These are phyloP conservation scores for Myripristis murdjan DNA, from an alignment of 2,797 vertebrate species.

Conservation along the genomic window DNA sequence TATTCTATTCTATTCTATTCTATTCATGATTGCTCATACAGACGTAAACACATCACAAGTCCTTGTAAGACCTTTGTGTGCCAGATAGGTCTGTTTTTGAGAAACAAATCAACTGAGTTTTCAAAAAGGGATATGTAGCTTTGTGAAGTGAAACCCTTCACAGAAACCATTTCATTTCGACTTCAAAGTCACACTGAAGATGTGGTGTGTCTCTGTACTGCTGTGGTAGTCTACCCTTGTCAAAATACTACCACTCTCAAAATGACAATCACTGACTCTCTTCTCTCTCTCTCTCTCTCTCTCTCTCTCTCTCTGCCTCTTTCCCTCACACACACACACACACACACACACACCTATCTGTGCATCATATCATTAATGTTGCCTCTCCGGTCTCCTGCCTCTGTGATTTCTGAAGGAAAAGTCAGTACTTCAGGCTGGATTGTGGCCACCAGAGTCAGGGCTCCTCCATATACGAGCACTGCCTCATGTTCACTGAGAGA, in stretches of 20 bases:
- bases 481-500: constrained; percentile 5
- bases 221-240: neutral
- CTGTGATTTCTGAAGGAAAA: constrained; percentile 58
- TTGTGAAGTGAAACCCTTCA: too few relatives aligned
- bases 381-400: too few relatives aligned
- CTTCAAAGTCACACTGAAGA: neutral
- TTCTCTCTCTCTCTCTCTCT: too few relatives aligned
- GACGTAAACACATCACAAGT: too few relatives aligned
- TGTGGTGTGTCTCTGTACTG: neutral
- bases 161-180: constrained; percentile 11
- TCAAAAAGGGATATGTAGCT: neutral
- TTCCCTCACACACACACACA: too few relatives aligned
- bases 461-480: constrained; percentile 55
- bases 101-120: too few relatives aligned
- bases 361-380: constrained; percentile 42
- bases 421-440: constrained; percentile 48
- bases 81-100: too few relatives aligned
- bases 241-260: constrained; percentile 10
- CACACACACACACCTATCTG: constrained; percentile 1
- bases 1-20: too few relatives aligned
- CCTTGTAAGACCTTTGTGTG: too few relatives aligned
- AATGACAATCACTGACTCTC: neutral
- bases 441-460: constrained; percentile 45
- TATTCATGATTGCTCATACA: too few relatives aligned
- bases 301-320: too few relatives aligned